A percentile compares a stretch with the other conserved stretches of the same genome.
These are phyloP conservation scores for Pantala flavescens DNA, from an alignment of 1,140 invertebrate species.

Conservation along the genomic window DNA sequence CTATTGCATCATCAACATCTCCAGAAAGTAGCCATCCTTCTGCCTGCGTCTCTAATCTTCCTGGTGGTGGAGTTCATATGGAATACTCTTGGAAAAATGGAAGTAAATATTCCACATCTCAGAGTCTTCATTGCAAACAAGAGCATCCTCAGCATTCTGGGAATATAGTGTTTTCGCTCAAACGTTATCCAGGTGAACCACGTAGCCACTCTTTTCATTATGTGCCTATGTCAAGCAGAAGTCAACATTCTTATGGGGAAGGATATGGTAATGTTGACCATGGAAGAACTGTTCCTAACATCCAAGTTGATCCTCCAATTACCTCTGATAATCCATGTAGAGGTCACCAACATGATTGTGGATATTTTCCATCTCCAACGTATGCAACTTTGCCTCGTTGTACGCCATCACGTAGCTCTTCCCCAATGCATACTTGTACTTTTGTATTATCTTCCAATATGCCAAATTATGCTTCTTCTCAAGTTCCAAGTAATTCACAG, in stretches of 20 bases:
- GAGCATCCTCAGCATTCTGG: neutral
- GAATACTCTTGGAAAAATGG: constrained; percentile 36
- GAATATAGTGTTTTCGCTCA: neutral
- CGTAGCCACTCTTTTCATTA: neutral
- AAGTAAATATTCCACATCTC: neutral
- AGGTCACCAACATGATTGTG: neutral
- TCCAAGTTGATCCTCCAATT: neutral
- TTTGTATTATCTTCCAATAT: neutral
- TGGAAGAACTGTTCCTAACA: neutral
- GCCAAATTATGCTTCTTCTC: neutral
- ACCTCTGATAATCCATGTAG: neutral
- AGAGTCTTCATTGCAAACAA: neutral
- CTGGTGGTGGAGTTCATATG: constrained; percentile 39
- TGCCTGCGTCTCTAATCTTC: constrained; percentile 11
- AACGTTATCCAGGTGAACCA: neutral
- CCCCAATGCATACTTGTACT: neutral
- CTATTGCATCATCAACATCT: neutral
- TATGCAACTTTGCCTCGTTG: neutral
- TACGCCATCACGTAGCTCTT: neutral
- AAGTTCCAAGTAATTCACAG: neutral
- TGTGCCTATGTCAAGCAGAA: neutral
- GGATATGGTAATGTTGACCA: too few relatives aligned
- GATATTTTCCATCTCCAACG: neutral
- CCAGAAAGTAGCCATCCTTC: neutral
- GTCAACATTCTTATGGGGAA: neutral